Evolutionary conservation across 64 coral and sea anemone genomes (phyloP), one percentile per base, ranked within the genome.

Genomic region (Montipora capricornis): DNA sequence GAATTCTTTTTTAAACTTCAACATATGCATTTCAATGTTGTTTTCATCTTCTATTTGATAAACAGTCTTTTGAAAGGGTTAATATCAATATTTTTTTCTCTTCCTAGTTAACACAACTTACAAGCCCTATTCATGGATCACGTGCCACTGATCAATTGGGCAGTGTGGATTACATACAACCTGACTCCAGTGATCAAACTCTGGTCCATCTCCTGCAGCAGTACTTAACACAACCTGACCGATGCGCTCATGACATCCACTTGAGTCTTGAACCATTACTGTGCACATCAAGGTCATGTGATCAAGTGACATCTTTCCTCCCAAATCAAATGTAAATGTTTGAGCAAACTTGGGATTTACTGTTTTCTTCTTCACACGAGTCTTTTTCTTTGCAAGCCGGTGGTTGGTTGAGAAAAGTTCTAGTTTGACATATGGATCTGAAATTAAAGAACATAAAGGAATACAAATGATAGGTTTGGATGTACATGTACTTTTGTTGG

Each of bases 111-210:
- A 57, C 53, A 57, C 53, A 57, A 11, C 53, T 11, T 0, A 57
- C 53, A 57, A 57, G 53, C 53, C 6, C 11, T 94, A 99, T 69
- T 99, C 98, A 44, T 99, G 95, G 53, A 99, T 99, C 98, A 99
- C 95, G 49, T 99, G 98, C 98, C 98, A 99, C 91, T 94, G 95
- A 60, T 99, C 98, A 20, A 99, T 96, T n/a, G 98, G 98, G 76
- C 95, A 96, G 26, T 99, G 98, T 22, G 98, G 98, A 87, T 99
- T 99, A 24, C 89, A 90, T 24, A 99, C 96, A 4, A 99, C 98
- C 80, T 99, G 95, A 53, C 91, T 96, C 98, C 98, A 99, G 75
- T 99, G 95, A 7, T 92, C 98, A 73, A 96, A 99, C 57, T 96
- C 98, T 70, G 98, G 94, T 20, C 98, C 98, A 86, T 98, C 96